These are phyloP conservation scores for Cygnus atratus DNA, from an alignment of 2,113 vertebrate species.

Conservation along the genomic window DNA sequence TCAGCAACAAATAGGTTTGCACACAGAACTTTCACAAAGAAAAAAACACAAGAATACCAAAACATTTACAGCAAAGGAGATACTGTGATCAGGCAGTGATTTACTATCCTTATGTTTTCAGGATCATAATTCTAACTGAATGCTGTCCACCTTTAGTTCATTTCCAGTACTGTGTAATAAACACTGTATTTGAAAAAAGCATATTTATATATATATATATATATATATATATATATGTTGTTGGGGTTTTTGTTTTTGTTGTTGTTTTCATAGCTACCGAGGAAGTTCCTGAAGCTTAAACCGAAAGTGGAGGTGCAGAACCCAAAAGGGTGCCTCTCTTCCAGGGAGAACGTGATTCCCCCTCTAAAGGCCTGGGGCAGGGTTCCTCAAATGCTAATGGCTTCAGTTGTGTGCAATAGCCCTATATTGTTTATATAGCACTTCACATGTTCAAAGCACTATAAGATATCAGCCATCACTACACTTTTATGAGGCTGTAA, in stretches of 20 bases:
- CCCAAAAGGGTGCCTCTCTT: neutral
- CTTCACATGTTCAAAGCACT: slow-evolving; percentile 60
- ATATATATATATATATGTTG: neutral
- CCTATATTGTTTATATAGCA: slow-evolving; percentile 51
- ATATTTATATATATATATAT: neutral
- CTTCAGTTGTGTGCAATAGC: slow-evolving; percentile 18
- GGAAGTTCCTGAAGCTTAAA: neutral
- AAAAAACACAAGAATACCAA: neutral
- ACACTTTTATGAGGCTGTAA: slow-evolving; percentile 57
- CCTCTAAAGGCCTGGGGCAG: neutral
- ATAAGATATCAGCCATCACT: slow-evolving; percentile 52
- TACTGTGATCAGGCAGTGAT: neutral
- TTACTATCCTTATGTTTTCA: neutral
- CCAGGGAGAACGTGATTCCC: neutral
- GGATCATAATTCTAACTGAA: neutral
- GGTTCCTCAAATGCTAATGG: neutral
- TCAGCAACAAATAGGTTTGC: neutral
- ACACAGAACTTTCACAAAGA: neutral
- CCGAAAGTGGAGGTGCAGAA: neutral
- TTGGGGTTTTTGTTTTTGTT: no score
- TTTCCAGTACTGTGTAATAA: neutral
- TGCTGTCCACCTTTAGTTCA: neutral
- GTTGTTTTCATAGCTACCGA: neutral
- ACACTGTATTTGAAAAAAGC: neutral
- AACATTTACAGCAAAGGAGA: neutral